Base-by-base conservation (phyloP, 2,888 invertebrate genomes). In the Drosophila anomalata region DNA sequence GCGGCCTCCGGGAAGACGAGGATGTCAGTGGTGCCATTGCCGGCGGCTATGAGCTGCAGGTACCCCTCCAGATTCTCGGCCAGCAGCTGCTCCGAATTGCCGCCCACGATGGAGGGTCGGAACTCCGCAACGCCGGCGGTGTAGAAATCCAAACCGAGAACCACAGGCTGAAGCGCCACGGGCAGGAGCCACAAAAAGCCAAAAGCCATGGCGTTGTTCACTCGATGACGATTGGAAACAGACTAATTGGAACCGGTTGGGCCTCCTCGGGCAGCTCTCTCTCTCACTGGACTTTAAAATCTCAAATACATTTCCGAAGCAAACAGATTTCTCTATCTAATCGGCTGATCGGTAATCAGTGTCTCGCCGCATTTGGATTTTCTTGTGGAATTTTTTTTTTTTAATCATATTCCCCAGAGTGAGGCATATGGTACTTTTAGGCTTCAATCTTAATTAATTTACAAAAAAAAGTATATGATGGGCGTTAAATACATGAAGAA, bases 1-100 rank as follows among this genome's bases (percentile, higher is more conserved):
- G 94, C 93, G 75, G 93, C 89, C 90, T 97, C 97, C 0, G 97
- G 97, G 83, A 97, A 97, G 0, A 97, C 95, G 1, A 97, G 92
- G 11, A 97, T 95, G 78, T 97, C 95, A 0, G 94, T 94, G 0
- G 94, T 94, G 7, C 76, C 72, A 9, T 75, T 71, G 0, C 88
- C 88, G 42, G 81, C 84, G 0, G 60, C 57, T 2, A 92, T 77
- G 26, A 92, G 81, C 14, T 79, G 67, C 46, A 89, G 33, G 73
- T 90, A 91, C 0, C 75, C 87, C 0, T 53, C 51, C 3, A 90
- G 62, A 74, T 89, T 82, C 14, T 81, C 71, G 2, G 75, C 57
- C 73, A 88, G 41, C 57, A 86, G 92, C 17, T 83, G 77, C 3
- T 75, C 53, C 0, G 87, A 79, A 0, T 74, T 76, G 6, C 88